Evolutionary conservation across 2,113 vertebrate species (phyloP), one percentile per base, ranked within the genome.

Genomic region (Catagonus wagneri): DNA sequence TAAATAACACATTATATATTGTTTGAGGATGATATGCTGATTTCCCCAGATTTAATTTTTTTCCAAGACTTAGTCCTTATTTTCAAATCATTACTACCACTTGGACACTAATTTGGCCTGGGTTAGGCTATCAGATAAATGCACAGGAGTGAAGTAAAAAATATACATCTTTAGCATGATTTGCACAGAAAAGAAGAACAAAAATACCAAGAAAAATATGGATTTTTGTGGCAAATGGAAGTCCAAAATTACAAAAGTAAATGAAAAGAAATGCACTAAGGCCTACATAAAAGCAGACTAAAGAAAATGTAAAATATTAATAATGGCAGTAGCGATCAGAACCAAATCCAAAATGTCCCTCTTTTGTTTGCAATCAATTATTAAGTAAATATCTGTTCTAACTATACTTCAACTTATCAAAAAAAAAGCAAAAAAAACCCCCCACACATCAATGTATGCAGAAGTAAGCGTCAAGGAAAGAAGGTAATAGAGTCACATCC

Each of bases 51-150:
- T 60, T 86, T 72, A 91, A 56, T 50, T 75, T 65, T 36, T 52
- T 14, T 54, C n/a, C 2, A 68, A 60, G 56, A 68, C 17, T 90
- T 36, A 65, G 19, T 52, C 68, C 22, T 86, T 83, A 69, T 72
- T 86, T 87, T 92, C n/a, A 87, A 44, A 54, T 78, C 65, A 79
- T 89, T 71, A 71, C 61, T 27, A 91, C n/a, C 9, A 72, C 22
- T 34, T 66, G 50, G 58, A 72, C 16, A 44, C 29, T 32, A 34
- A 39, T 84, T 83, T 29, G 23, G 39, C n/a, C 54, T 94, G 23
- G 27, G 81, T 9, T 66, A 93, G 20, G 34, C 25, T 88, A 66
- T 52, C 32, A 32, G 39, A 93, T 74, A 15, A 79, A 34, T 13
- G 34, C 13, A 60, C 20, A 3, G 52, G 44, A 83, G 14, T 27